Conservation (phyloP, 1,140 invertebrate species). For the Ips nitidus region DNA sequence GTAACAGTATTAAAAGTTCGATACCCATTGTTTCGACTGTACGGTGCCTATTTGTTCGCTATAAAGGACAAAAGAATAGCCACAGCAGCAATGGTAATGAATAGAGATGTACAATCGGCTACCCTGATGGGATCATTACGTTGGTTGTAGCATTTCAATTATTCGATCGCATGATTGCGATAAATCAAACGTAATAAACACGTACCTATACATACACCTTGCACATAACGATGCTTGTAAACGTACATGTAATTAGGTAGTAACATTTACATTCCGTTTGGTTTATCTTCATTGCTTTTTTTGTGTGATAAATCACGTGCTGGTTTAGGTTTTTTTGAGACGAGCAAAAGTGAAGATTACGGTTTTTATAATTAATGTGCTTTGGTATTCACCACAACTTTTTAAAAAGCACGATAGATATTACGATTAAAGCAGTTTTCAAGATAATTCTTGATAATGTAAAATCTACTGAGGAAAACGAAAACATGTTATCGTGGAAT, state of each 20-base stretch:
- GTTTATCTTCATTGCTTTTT: too few relatives aligned
- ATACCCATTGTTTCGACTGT: not conserved
- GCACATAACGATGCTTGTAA: constrained; percentile 2
- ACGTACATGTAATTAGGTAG: not conserved
- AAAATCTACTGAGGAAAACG: too few relatives aligned
- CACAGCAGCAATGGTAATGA: not conserved
- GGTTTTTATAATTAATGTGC: too few relatives aligned
- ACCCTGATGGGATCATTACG: constrained; percentile 1
- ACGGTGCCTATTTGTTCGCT: not conserved
- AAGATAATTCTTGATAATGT: too few relatives aligned
- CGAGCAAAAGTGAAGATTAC: too few relatives aligned
- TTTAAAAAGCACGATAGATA: too few relatives aligned
- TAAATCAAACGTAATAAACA: constrained; percentile 7
- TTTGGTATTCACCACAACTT: too few relatives aligned
- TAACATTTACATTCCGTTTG: not conserved
- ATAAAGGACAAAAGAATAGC: not conserved
- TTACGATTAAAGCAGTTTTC: too few relatives aligned
- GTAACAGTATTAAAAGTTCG: constrained; percentile 1
- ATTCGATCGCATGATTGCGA: constrained; percentile 4
- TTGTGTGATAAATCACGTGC: too few relatives aligned
- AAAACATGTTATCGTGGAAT: too few relatives aligned
- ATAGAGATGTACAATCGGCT: constrained; percentile 2
- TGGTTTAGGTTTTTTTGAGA: too few relatives aligned
- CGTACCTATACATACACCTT: constrained; percentile 1
- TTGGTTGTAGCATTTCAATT: not conserved